Conservation (phyloP, 2,797 vertebrate species). For the Allobates femoralis region DNA sequence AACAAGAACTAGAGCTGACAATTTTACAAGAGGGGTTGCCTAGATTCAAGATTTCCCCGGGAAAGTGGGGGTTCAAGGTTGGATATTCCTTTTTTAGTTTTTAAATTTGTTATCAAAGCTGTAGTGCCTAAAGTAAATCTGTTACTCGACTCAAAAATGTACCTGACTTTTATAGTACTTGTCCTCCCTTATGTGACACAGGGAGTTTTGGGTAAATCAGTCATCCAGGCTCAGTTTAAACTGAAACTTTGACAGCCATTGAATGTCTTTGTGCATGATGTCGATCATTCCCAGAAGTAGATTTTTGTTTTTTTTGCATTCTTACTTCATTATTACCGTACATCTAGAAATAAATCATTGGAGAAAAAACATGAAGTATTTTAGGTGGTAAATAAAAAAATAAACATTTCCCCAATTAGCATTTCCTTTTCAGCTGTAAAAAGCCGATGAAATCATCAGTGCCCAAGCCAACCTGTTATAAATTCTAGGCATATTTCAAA, state of each 20-base stretch:
- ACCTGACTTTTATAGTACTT: not conserved
- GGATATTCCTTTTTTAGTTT: no score
- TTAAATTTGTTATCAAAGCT: no score
- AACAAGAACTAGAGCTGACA: no score
- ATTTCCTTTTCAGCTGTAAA: constrained; percentile 74
- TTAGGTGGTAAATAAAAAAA: constrained; percentile 68
- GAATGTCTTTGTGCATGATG: not conserved
- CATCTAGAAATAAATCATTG: not conserved
- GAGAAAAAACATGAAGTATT: constrained; percentile 66
- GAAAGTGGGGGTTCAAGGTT: no score
- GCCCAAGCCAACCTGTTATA: constrained; percentile 79
- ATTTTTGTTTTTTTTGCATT: not conserved
- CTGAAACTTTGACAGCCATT: not conserved
- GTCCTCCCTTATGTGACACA: not conserved
- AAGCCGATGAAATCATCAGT: constrained; percentile 74
- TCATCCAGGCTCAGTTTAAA: not conserved
- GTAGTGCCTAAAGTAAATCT: no score
- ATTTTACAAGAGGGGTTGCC: no score
- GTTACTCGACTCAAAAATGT: no score
- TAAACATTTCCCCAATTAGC: constrained; percentile 71
- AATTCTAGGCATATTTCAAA: constrained; percentile 84
- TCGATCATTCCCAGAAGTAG: not conserved
- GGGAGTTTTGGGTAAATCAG: not conserved
- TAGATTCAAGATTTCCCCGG: no score
- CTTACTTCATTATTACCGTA: not conserved